phyloP scores from a whole-genome alignment of 2,888 invertebrate species.

The Lepidochrysops patricia region DNA sequence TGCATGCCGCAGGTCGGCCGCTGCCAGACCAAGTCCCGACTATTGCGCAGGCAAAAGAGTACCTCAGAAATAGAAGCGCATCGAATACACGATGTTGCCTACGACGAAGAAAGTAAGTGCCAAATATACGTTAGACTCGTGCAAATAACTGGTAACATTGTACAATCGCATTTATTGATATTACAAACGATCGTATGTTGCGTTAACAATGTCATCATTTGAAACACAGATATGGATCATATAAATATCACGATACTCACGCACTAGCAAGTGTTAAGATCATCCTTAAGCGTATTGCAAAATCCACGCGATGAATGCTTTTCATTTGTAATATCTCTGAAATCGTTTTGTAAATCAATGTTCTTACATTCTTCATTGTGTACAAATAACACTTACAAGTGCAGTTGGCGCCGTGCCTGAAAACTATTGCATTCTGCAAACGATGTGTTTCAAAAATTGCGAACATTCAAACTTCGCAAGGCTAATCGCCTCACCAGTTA shows the following conservation, averaged over 20 bases:
- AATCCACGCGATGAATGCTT: not conserved
- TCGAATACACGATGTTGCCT: constrained; percentile 76
- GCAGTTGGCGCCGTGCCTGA: not conserved
- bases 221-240: not conserved
- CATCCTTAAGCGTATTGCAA: not conserved
- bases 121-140: not conserved
- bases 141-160: no score
- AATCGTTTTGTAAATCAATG: not conserved
- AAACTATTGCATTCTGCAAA: not conserved
- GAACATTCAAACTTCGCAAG: not conserved
- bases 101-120: constrained; percentile 87
- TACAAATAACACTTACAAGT: not conserved
- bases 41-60: constrained; percentile 90
- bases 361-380: not conserved
- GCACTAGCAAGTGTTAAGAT: not conserved
- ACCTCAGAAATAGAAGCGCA: constrained; percentile 87
- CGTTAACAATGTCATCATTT: not conserved
- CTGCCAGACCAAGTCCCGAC: constrained; percentile 89
- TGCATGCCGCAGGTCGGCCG: constrained; percentile 88
- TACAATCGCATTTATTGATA: not conserved
- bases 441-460: not conserved
- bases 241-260: not conserved
- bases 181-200: not conserved
- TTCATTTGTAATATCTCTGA: not conserved
- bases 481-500: not conserved